A percentile compares a stretch with the other conserved stretches of the same genome.
Conservation (phyloP, 2,797 vertebrate species). For the Enteromius viviparus region DNA sequence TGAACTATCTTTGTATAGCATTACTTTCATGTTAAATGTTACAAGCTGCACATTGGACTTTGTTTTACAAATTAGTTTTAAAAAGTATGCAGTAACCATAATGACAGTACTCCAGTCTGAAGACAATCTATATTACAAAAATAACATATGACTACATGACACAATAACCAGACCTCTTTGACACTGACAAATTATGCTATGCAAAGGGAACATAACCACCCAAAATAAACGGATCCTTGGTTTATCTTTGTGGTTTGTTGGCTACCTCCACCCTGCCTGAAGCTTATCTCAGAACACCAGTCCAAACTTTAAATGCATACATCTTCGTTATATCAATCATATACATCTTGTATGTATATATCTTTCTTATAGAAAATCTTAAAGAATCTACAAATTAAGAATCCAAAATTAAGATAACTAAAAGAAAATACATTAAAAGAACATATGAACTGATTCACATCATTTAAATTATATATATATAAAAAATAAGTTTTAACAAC, state of each 20-base stretch:
- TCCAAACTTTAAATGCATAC: conserved; percentile 15
- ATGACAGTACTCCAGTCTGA: not conserved
- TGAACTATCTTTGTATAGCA: not conserved
- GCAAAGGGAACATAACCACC: conserved; percentile 27
- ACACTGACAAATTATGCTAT: not conserved
- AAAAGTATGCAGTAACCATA: too few species aligned
- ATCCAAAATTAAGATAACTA: too few species aligned
- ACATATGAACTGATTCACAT: not conserved
- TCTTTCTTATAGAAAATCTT: too few species aligned
- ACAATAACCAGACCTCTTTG: conserved; percentile 4
- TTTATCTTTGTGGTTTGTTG: conserved; percentile 72
- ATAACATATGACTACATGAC: not conserved
- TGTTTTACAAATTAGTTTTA: not conserved
- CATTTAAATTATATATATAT: too few species aligned
- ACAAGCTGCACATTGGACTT: not conserved
- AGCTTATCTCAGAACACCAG: conserved; percentile 74
- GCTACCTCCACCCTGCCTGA: conserved; percentile 66
- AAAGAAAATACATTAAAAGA: too few species aligned
- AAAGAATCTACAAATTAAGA: too few species aligned
- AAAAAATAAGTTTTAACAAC: too few species aligned
- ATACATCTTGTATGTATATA: not conserved
- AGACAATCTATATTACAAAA: not conserved
- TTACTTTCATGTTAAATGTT: not conserved
- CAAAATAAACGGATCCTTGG: conserved; percentile 65
- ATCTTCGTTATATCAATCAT: not conserved